Conservation (phyloP, 2,888 invertebrate genomes). For the Pristionchus exspectatus region DNA sequence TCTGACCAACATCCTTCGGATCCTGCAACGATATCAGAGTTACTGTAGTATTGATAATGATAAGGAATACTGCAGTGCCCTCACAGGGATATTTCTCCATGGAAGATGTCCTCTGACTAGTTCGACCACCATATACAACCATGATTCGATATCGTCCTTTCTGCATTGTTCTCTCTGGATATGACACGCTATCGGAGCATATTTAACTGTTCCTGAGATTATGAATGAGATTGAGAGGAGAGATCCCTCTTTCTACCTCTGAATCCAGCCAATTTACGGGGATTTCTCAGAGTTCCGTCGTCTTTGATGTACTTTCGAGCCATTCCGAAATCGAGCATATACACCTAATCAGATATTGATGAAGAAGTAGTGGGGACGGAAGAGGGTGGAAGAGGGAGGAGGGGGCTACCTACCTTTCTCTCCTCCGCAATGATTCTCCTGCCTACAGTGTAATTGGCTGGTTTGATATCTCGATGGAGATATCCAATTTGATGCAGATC, state of each 20-base stretch:
- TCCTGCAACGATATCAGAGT: constrained; percentile 55
- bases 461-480: constrained; percentile 68
- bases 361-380: background rate
- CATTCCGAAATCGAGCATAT: constrained; percentile 71
- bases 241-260: constrained; percentile 55
- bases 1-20: constrained; percentile 67
- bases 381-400: background rate
- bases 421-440: constrained; percentile 64
- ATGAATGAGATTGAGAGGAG: background rate
- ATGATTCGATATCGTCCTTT: constrained; percentile 72
- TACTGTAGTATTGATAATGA: background rate
- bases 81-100: constrained; percentile 66
- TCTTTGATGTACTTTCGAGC: constrained; percentile 67
- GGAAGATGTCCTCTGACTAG: constrained; percentile 66
- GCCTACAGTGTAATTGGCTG: constrained; percentile 69
- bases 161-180: constrained; percentile 67
- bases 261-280: constrained; percentile 62
- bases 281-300: constrained; percentile 68
- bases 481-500: constrained; percentile 68
- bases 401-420: constrained; percentile 56
- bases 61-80: background rate
- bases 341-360: constrained; percentile 56
- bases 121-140: constrained; percentile 73
- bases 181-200: constrained; percentile 68
- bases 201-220: constrained; percentile 63